Base-by-base conservation (phyloP, 1,140 invertebrate genomes). In the Sycobia sp. region DNA sequence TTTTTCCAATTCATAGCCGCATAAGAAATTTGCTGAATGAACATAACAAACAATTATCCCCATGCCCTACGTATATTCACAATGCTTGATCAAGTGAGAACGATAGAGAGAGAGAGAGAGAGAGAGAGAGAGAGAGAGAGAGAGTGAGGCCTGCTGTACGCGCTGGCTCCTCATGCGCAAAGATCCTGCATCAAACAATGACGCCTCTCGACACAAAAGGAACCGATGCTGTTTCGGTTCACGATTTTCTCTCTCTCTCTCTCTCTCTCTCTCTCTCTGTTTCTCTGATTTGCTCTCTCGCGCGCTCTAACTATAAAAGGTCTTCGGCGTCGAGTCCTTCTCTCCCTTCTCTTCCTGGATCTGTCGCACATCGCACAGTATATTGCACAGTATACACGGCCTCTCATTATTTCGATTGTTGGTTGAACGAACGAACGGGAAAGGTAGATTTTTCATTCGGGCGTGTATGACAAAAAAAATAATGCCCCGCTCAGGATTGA, bases 341-440 rank as follows among this genome's bases (percentile, higher is more conserved):
- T n/a, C n/a, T n/a, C n/a, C n/a, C n/a, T n/a, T n/a, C 11, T 29
- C 41, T 22, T 27, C 27, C 27, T 0, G n/a, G 32, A 18, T 58
- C 16, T 29, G 47, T 60, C 47, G 41, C 41, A 51, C 41, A 59
- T 50, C 39, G 36, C 23, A 16, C 23, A 50, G 22, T 59, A 36
- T 46, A 29, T n/a, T n/a, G n/a, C n/a, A n/a, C n/a, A n/a, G n/a
- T n/a, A n/a, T n/a, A n/a, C n/a, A n/a, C 9, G 4, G 36, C 16
- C 41, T 23, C 34, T 50, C 23, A 53, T 61, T 61, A 61, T 44
- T 61, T 43, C 49, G 47, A 50, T 59, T 59, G 56, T 49, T 50
- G 16, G 51, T 34, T 23, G n/a, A 38, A 13, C n/a, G 10, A 34
- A 38, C 10, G 14, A 18, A n/a, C 27, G 29, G 18, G 43, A 14